Conservation (phyloP, 2,888 invertebrate genomes). For the Octonoba sinensis region DNA sequence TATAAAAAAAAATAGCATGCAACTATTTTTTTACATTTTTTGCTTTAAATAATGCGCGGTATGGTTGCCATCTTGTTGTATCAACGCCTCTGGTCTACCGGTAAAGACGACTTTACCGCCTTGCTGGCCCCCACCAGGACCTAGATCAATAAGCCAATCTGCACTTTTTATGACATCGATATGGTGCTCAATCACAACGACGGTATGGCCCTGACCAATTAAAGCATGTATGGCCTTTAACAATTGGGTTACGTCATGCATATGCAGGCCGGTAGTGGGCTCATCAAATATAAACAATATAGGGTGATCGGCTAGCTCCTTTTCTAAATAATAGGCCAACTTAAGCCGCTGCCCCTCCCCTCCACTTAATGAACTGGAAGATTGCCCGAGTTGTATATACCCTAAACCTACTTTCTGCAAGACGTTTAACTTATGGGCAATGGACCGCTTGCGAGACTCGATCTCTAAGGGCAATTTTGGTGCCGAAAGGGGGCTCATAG, state of each 20-base stretch:
- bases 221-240: constrained; percentile 24
- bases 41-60: too few species aligned
- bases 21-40: too few species aligned
- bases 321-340: too few species aligned
- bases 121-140: constrained; percentile 45
- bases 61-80: too few species aligned
- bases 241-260: constrained; percentile 51
- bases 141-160: constrained; percentile 54
- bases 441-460: too few species aligned
- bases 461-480: too few species aligned
- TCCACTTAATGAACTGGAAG: too few species aligned
- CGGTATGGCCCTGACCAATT: constrained; percentile 36
- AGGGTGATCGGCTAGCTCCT: background rate
- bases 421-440: too few species aligned
- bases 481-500: too few species aligned
- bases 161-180: constrained; percentile 46
- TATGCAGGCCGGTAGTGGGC: constrained; percentile 65
- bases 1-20: too few species aligned
- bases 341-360: constrained; percentile 3
- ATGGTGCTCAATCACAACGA: constrained; percentile 52
- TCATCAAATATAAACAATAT: constrained; percentile 65
- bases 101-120: constrained; percentile 17
- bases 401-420: too few species aligned
- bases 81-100: constrained; percentile 18
- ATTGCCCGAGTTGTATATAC: too few species aligned